A percentile compares a stretch with the other conserved stretches of the same genome.
Conservation (phyloP, 2,888 invertebrate genomes). For the Mesopsocus fuscifrons region DNA sequence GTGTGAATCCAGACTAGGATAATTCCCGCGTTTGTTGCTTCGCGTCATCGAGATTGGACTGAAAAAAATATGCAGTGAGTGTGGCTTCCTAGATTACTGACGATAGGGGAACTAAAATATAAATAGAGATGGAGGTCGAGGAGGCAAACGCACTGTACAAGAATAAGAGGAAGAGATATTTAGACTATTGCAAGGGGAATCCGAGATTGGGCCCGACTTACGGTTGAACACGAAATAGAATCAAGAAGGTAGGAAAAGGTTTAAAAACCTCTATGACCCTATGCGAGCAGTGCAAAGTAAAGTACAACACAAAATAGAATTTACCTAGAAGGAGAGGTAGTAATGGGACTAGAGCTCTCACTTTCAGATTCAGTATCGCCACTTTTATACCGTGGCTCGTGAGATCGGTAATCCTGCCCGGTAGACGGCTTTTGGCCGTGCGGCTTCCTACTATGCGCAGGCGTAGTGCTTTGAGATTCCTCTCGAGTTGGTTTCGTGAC, state of each 20-base stretch:
- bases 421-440: neutral
- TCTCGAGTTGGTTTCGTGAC: conserved; percentile 1
- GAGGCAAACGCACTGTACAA: no score
- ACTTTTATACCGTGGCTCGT: neutral
- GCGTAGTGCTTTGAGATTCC: neutral
- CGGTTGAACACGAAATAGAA: no score
- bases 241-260: no score
- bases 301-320: no score
- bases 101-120: neutral
- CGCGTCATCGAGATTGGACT: conserved; percentile 5
- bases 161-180: no score
- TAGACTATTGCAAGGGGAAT: no score
- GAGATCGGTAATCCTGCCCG: neutral
- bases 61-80: neutral
- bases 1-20: neutral
- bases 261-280: no score
- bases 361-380: conserved; percentile 1
- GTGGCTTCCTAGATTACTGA: neutral
- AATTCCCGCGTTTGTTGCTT: neutral
- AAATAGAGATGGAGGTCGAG: no score
- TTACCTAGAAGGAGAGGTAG: conserved; percentile 8
- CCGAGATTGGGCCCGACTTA: no score
- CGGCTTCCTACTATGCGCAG: neutral
- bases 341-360: conserved; percentile 8
- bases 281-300: no score